Evolutionary conservation across 2,888 invertebrate species (phyloP), one percentile per base, ranked within the genome.

Genomic region (Agriopis marginaria): DNA sequence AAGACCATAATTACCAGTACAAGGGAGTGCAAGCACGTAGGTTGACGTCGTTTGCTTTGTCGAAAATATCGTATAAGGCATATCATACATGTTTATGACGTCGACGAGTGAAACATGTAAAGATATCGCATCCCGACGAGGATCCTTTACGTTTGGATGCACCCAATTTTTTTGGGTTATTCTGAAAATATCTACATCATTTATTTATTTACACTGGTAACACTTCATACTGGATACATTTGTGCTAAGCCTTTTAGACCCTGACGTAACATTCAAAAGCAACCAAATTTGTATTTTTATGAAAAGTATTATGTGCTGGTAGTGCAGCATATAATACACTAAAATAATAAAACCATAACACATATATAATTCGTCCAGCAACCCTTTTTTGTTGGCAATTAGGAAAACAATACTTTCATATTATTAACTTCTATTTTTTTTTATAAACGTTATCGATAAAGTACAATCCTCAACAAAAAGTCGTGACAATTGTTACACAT

Each of bases 111-210:
- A 55, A 61, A 65, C 61, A 55, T 61, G 51, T 50, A 42, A 47
- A 61, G 39, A 65, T 74, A 71, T 72, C 66, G 65, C 83, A 85
- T 85, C 81, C 82, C 82, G 80, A 85, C 84, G 83, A 84, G 81
- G 82, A 82, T 83, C 81, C 84, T 84, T 79, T 80, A 81, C 82
- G 82, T 84, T 84, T 79, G 82, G 81, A 82, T 86, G 82, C 80
- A 79, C 79, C 74, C 81, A 65, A 83, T 84, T 85, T 83, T 83
- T 45, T 32, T 23, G 75, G 75, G 66, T 44, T 66, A 76, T 74
- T 74, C 76, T 74, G 67, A 59, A 67, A 39, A 8, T 39, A 8
- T 39, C 4, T 23, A 10, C 11, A 6, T 8, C 8, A 17, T 17
- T 23, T 51, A 32, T 23, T 51, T 50, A 17, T 10, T 45, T 9